Percentiles rank a stretch among this genome's conserved stretches.
These are phyloP conservation scores for Arenicola marina DNA, from an alignment of 2,888 invertebrate species.

Conservation along the genomic window DNA sequence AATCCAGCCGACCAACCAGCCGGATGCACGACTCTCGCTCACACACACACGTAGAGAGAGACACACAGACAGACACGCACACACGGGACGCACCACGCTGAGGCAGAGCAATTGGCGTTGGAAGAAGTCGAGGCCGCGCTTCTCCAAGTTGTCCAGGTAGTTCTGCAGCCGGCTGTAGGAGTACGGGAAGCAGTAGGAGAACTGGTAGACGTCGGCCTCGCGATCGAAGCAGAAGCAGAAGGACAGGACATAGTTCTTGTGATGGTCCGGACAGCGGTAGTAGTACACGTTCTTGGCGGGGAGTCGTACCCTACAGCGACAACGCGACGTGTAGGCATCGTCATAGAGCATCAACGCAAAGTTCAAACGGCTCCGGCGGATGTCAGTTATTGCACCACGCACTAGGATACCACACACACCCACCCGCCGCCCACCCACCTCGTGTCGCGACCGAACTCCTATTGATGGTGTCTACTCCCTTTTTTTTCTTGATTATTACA, in stretches of 20 bases:
- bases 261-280: constrained; percentile 84
- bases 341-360: no score
- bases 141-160: constrained; percentile 77
- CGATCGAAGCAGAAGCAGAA: constrained; percentile 93
- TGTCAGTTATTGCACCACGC: no score
- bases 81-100: constrained; percentile 56
- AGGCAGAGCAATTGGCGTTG: constrained; percentile 69
- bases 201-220: constrained; percentile 94
- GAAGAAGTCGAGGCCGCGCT: constrained; percentile 67
- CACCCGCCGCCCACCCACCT: no score
- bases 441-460: no score
- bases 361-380: no score
- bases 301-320: constrained; percentile 60
- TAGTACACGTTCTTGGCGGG: constrained; percentile 83
- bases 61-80: no score
- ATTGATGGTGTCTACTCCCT: no score
- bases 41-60: neutral
- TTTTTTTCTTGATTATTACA: no score
- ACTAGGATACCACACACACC: no score
- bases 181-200: constrained; percentile 91
- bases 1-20: neutral
- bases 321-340: no score
- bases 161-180: constrained; percentile 90
- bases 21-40: neutral
- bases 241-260: constrained; percentile 86